These are phyloP conservation scores for Oreamnos americanus DNA, from an alignment of 2,113 vertebrate genomes.

Conservation along the genomic window DNA sequence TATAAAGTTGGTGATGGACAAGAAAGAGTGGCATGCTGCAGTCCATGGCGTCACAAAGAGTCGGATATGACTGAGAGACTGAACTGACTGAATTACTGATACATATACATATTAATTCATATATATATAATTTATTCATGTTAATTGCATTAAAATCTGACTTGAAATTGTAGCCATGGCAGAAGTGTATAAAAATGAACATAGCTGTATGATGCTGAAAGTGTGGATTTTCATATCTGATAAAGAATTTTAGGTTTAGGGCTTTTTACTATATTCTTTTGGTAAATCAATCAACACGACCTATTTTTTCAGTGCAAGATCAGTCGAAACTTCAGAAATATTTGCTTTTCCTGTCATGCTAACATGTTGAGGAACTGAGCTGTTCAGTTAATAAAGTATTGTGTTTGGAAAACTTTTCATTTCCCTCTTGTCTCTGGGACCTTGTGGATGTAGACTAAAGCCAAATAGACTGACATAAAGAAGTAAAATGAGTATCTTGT, in stretches of 20 bases:
- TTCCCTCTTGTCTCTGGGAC: background rate
- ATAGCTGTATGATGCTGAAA: background rate
- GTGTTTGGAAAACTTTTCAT: background rate
- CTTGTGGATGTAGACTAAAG: background rate
- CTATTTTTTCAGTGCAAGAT: background rate
- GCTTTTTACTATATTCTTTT: background rate
- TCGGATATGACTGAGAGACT: accelerated
- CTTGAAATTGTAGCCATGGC: background rate
- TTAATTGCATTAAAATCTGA: conserved; percentile 10
- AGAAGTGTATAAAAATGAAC: background rate
- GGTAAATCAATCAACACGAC: background rate
- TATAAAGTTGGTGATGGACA: background rate
- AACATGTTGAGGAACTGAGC: background rate
- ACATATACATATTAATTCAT: background rate
- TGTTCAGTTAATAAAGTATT: background rate
- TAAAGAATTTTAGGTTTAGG: background rate
- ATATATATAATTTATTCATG: background rate
- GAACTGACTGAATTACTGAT: background rate
- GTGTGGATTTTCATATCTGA: background rate
- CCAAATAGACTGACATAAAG: background rate
- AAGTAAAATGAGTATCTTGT: background rate
- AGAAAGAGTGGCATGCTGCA: background rate
- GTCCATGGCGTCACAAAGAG: background rate
- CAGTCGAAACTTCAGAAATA: background rate
- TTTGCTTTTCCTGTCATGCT: background rate